Base-by-base conservation (phyloP, 2,113 vertebrate genomes). In the Galbula dea region DNA sequence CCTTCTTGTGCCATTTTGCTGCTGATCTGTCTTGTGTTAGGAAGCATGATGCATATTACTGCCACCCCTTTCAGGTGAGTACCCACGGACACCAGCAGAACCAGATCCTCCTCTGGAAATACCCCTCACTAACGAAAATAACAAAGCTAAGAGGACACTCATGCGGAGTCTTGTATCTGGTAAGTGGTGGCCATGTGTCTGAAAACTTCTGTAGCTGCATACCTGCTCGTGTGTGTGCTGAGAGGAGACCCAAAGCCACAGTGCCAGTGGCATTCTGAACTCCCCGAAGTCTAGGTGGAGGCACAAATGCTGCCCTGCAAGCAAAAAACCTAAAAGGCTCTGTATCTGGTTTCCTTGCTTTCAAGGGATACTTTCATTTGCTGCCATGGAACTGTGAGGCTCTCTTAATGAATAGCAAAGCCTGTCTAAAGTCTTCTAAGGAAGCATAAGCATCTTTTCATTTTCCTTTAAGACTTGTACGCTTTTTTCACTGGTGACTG, bases 51-150 rank as follows among this genome's bases (percentile, higher is more conserved):
- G 7, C 8, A 0, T 15, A 2, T 66, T 83, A 9, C 9, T 14
- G 37, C 62, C 85, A 66, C 21, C 6, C 19, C 37, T 58, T 79
- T 9, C 94, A 99, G 99, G 99, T 99, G 92, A 99, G 99, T 97
- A 99, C 99, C 14, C 99, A 99, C 0, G 99, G 99, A 83, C 99
- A 99, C 96, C 99, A 99, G 0, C 99, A 99, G 97, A 99, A 99
- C 97, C 99, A 99, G 98, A 99, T 99, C 96, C 98, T 99, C 3
- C 99, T 99, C 82, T 99, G 99, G 99, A 99, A 99, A 86, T 99
- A 99, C 94, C 99, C 99, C 4, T 99, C 99, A 0, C 97, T 99
- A 80, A 99, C 99, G 30, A 99, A 99, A 97, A 99, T 99, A 86
- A 99, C 99, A 74, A 99, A 99, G 97, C 98, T 99, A 57, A 99